Percentiles rank a stretch among this genome's conserved stretches.
These are phyloP conservation scores for Tringa solitaria DNA, from an alignment of 2,113 vertebrate genomes.

Conservation along the genomic window DNA sequence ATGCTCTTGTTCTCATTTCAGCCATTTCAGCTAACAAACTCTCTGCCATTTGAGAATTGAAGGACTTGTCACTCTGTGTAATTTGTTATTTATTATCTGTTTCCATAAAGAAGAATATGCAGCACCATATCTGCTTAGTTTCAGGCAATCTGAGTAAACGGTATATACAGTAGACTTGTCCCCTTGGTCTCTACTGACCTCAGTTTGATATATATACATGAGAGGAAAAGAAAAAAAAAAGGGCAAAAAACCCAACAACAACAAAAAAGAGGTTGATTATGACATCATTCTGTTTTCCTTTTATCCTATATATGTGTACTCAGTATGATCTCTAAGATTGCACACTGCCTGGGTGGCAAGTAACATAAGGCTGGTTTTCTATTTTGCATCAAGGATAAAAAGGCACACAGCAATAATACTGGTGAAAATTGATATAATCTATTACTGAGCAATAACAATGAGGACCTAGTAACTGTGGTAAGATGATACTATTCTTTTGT, in stretches of 20 bases:
- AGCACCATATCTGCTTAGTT: background rate
- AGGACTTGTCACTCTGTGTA: background rate
- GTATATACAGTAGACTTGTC: accelerated
- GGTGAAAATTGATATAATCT: background rate
- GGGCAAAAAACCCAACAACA: background rate
- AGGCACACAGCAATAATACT: background rate
- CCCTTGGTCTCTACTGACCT: background rate
- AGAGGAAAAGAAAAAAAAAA: background rate
- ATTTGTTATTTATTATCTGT: background rate
- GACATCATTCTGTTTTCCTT: accelerated
- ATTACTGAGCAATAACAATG: background rate
- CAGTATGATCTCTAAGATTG: background rate
- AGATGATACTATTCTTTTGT: background rate
- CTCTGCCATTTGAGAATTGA: background rate
- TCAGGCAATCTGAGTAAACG: background rate
- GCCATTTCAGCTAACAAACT: background rate
- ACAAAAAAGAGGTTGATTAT: background rate
- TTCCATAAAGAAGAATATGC: background rate
- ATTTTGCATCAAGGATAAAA: background rate
- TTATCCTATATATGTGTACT: background rate
- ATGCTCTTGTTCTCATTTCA: background rate
- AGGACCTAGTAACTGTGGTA: background rate
- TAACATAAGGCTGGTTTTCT: background rate
- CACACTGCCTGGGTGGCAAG: accelerated
- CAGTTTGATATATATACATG: accelerated